Conservation (phyloP, 2,797 vertebrate species). For the Allochrocebus solatus region DNA sequence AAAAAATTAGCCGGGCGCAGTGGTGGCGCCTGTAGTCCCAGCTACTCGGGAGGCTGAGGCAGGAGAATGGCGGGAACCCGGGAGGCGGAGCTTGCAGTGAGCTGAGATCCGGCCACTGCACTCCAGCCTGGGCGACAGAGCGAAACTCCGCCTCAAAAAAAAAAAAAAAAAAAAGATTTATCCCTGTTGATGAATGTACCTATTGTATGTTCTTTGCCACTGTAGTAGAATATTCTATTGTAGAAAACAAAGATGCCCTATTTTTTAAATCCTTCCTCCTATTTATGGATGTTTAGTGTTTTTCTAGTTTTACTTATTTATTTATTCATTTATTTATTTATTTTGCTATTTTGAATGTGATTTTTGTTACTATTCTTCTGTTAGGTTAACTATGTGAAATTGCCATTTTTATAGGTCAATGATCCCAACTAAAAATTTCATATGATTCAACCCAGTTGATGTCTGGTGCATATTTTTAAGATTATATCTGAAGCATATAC, state of each 20-base stretch:
- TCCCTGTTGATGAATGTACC: no score
- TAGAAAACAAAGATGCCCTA: background rate
- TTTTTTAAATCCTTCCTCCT: background rate
- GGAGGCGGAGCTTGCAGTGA: no score
- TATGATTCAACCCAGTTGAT: background rate
- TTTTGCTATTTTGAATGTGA: background rate
- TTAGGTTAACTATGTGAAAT: background rate
- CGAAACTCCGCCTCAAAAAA: no score
- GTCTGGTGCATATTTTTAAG: background rate
- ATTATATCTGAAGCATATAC: background rate
- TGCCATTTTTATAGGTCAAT: background rate
- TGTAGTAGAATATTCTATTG: background rate
- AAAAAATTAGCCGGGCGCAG: no score
- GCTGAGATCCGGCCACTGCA: no score
- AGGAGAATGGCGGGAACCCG: no score
- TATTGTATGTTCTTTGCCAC: background rate
- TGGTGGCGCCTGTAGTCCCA: no score
- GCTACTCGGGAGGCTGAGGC: no score
- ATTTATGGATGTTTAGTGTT: background rate
- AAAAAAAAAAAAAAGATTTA: no score
- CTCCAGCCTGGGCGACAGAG: no score
- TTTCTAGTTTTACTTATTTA: background rate
- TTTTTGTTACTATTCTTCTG: background rate
- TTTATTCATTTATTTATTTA: background rate
- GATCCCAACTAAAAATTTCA: background rate